phyloP scores from a whole-genome alignment of 2,797 vertebrate species.

The Staurois parvus region DNA sequence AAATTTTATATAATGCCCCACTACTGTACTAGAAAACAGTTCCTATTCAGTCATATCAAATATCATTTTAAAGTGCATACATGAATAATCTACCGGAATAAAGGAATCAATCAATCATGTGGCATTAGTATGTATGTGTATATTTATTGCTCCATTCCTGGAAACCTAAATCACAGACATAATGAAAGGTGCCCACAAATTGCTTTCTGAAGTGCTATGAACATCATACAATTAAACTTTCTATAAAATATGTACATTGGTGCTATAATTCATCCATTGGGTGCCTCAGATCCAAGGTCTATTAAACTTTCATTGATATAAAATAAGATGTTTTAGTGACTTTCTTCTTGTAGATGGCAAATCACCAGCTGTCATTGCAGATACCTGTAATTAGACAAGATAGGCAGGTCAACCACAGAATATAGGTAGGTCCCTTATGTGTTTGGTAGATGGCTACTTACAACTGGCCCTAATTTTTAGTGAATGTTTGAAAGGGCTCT shows the following conservation, averaged over 20 bases:
- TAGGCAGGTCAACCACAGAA: background rate
- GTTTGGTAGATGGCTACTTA: too few species aligned
- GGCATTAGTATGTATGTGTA: slow-evolving; percentile 10
- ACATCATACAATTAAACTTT: slow-evolving; percentile 38
- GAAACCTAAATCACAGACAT: slow-evolving; percentile 16
- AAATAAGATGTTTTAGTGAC: slow-evolving; percentile 22
- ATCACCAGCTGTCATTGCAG: slow-evolving; percentile 11
- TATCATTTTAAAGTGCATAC: background rate
- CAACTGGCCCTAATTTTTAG: too few species aligned
- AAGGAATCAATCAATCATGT: background rate
- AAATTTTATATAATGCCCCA: too few species aligned
- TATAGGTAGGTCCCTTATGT: background rate
- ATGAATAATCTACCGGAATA: background rate
- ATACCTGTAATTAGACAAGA: slow-evolving; percentile 28
- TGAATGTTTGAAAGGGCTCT: too few species aligned
- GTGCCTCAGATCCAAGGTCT: slow-evolving; percentile 1
- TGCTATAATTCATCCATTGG: background rate
- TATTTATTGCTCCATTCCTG: slow-evolving; percentile 42
- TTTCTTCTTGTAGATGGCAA: slow-evolving; percentile 14
- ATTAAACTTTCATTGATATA: slow-evolving; percentile 30
- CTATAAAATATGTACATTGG: slow-evolving; percentile 57
- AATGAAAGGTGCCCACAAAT: slow-evolving; percentile 16
- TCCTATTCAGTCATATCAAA: too few species aligned
- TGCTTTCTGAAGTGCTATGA: slow-evolving; percentile 24
- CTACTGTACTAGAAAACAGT: too few species aligned